Evolutionary conservation across 2,113 vertebrate genomes (phyloP).

Genomic region (Aptenodytes forsteri): DNA sequence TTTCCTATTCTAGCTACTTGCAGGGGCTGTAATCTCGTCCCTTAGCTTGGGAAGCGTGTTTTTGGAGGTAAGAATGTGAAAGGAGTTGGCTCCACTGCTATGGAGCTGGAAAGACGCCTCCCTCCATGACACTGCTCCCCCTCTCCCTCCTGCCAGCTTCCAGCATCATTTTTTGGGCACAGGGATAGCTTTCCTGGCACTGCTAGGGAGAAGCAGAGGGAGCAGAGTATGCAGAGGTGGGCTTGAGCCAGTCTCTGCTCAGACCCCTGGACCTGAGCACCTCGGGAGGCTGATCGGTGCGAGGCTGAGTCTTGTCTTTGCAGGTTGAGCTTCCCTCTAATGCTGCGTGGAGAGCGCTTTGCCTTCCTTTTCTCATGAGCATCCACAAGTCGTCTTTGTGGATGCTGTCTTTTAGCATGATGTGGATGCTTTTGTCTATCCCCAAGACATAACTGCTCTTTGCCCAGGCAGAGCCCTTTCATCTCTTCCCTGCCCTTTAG

Average conservation of each 20-base stretch:
- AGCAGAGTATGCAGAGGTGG: neutral
- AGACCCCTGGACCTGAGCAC: neutral
- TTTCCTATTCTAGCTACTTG: neutral
- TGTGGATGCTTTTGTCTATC: neutral
- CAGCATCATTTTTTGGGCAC: neutral
- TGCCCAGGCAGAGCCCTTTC: neutral
- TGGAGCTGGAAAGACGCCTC: neutral
- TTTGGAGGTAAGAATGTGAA: neutral
- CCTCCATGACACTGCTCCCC: neutral
- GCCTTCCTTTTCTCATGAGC: neutral
- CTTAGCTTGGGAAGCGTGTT: neutral
- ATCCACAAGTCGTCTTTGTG: neutral
- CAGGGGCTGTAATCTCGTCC: neutral
- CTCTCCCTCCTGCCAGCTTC: neutral
- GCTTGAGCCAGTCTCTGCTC: neutral
- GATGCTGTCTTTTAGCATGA: too few species aligned
- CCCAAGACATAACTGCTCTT: neutral
- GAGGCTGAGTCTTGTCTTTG: neutral
- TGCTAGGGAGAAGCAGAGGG: neutral
- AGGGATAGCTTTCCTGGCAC: neutral
- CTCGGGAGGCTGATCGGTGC: neutral
- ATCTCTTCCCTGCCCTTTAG: neutral
- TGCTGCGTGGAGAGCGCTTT: accelerated
- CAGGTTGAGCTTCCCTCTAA: neutral
- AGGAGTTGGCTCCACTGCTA: neutral